phyloP scores from a whole-genome alignment of 2,797 vertebrate genomes.

The Pseudochromis fuscus region DNA sequence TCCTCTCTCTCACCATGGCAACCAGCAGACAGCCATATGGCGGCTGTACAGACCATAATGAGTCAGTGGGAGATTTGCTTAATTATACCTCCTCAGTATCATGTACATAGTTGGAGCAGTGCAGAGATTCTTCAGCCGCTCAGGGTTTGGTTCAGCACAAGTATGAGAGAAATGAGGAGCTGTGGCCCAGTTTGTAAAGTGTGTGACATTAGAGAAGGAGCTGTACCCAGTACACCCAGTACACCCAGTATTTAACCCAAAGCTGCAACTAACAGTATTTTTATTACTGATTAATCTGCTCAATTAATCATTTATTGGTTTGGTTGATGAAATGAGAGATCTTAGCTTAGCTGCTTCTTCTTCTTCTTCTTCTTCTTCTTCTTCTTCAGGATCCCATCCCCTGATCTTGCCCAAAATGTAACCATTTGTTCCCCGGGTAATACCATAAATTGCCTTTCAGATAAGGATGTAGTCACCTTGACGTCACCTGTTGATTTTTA shows the following conservation, averaged over 20 bases:
- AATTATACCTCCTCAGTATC: slow-evolving; percentile 72
- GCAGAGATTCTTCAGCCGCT: slow-evolving; percentile 19
- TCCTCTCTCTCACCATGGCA: slow-evolving; percentile 64
- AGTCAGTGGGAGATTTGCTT: slow-evolving; percentile 73
- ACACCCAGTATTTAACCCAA: neutral
- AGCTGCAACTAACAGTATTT: neutral
- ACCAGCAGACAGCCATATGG: slow-evolving; percentile 73
- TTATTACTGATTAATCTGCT: neutral
- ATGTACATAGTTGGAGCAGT: slow-evolving; percentile 18
- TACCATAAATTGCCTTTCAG: no score
- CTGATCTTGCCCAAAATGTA: no score
- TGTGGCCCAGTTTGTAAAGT: neutral
- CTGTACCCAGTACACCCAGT: no score
- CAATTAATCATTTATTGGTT: neutral
- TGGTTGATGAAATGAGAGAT: neutral
- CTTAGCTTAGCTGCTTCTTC: no score
- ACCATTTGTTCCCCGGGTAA: no score
- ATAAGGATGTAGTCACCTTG: no score
- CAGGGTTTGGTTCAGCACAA: no score
- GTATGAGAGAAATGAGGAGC: neutral
- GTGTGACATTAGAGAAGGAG: neutral
- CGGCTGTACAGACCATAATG: slow-evolving; percentile 67
- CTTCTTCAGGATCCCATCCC: no score
- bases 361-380: no score
- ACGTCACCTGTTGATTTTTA: no score